These are phyloP conservation scores for Eptesicus fuscus DNA, from an alignment of 2,113 vertebrate species.

Conservation along the genomic window DNA sequence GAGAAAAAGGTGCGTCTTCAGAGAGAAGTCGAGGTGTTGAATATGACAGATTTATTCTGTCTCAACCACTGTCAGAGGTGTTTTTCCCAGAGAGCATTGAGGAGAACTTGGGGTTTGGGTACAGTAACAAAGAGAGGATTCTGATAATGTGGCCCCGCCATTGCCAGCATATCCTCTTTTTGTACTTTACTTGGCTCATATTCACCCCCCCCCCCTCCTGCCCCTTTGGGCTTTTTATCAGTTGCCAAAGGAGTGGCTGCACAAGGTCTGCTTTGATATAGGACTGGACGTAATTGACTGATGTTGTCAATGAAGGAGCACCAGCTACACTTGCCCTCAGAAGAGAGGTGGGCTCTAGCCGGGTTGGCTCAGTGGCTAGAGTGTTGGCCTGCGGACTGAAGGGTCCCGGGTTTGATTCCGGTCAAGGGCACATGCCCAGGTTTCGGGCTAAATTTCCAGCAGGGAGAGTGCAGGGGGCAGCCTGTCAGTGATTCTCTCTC, in stretches of 20 bases:
- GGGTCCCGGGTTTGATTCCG: no score
- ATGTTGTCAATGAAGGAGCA: not conserved
- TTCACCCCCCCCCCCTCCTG: not conserved
- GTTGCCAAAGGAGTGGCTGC: not conserved
- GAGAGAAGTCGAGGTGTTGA: not conserved
- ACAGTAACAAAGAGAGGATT: not conserved
- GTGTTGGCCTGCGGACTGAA: no score
- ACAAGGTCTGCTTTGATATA: not conserved
- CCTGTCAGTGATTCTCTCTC: no score
- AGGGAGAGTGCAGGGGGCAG: no score
- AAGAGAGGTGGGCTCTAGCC: not conserved
- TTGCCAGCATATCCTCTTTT: not conserved
- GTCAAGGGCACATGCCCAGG: no score
- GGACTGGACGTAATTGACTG: not conserved
- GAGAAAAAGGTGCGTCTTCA: not conserved
- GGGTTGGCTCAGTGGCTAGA: no score
- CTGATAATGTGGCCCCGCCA: no score
- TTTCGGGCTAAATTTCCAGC: no score
- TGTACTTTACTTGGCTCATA: not conserved
- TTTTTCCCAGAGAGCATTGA: not conserved
- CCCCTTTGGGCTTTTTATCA: not conserved
- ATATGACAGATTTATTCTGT: not conserved
- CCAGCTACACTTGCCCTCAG: not conserved
- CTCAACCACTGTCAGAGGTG: not conserved
- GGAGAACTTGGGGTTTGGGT: not conserved